Conservation (phyloP, 2,797 vertebrate species). For the Cuculus canorus region DNA sequence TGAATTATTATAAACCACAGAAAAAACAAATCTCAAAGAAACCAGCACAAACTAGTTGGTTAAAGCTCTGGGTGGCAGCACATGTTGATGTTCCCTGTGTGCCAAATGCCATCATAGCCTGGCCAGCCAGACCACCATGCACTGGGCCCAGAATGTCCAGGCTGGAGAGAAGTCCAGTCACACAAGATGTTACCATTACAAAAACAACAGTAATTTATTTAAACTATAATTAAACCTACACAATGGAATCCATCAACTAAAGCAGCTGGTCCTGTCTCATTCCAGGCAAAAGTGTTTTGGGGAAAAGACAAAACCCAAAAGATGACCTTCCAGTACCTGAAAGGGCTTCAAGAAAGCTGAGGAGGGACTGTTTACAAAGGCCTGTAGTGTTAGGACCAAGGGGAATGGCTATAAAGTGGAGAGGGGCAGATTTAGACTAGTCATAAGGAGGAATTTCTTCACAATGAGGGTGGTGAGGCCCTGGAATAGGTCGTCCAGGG, state of each 20-base stretch:
- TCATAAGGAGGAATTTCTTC: no score
- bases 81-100: accelerated
- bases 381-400: no score
- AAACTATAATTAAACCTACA: neutral
- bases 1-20: neutral
- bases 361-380: no score
- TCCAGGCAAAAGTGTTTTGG: neutral
- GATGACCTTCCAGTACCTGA: no score
- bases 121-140: neutral
- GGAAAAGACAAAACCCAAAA: neutral
- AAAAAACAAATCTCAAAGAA: neutral
- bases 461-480: no score
- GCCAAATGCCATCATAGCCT: neutral
- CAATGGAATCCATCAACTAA: neutral
- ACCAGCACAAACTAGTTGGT: neutral
- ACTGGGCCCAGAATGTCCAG: neutral
- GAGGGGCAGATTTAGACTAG: no score
- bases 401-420: no score
- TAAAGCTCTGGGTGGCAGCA: neutral
- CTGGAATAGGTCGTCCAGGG: no score
- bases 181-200: neutral
- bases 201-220: neutral
- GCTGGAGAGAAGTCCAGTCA: neutral
- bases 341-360: no score
- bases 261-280: neutral